These are phyloP conservation scores for Berghia stephanieae DNA, from an alignment of 1,140 invertebrate species.

Conservation along the genomic window DNA sequence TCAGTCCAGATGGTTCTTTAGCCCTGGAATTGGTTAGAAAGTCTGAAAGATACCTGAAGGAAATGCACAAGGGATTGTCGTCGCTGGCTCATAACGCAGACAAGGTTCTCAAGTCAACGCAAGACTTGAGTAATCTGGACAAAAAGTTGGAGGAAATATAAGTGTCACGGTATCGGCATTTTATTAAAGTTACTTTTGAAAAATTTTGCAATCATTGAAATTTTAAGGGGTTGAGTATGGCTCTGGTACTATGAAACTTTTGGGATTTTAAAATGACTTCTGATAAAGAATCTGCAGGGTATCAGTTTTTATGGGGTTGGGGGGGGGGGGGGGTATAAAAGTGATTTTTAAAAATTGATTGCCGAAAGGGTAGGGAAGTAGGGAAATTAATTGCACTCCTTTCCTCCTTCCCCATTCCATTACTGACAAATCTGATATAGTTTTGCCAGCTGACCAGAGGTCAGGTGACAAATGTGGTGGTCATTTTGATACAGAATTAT, in stretches of 20 bases:
- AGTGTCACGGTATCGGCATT: no score
- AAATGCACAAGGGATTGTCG: slow-evolving; percentile 15
- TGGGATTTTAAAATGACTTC: neutral
- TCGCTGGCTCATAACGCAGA: slow-evolving; percentile 2
- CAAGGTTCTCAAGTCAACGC: slow-evolving; percentile 16
- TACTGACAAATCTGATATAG: no score
- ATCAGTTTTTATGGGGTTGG: no score
- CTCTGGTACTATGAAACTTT: neutral
- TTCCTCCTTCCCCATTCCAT: no score
- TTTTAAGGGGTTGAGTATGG: no score
- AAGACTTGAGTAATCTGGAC: neutral
- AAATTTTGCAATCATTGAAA: neutral
- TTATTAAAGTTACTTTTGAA: neutral
- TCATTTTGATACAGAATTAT: no score
- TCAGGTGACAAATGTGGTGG: no score
- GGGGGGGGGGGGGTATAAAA: no score
- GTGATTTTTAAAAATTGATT: no score
- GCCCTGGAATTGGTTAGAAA: slow-evolving; percentile 9
- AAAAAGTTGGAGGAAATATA: neutral
- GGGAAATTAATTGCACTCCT: no score
- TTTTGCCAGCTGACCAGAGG: no score
- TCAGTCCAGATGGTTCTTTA: neutral
- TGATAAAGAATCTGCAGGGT: neutral
- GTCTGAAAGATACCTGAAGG: slow-evolving; percentile 28
- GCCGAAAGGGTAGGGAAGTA: no score